Evolutionary conservation across 2,797 vertebrate genomes (phyloP), one percentile per base, ranked within the genome.

Genomic region (Acomys russatus): DNA sequence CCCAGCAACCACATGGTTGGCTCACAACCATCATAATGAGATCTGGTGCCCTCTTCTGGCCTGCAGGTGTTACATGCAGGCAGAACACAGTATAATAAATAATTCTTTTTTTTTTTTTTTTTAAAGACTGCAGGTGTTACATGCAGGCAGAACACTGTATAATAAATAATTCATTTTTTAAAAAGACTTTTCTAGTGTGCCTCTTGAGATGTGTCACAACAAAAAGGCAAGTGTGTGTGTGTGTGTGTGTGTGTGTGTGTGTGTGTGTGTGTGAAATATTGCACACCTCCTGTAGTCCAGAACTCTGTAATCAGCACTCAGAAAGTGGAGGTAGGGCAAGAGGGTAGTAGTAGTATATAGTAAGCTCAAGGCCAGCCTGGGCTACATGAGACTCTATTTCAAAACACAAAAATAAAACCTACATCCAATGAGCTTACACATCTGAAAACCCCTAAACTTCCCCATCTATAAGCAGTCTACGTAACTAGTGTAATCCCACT

Each of bases 321-420:
- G 30, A 23, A 71, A 33, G 7, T 25, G 22, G 33, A 87, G 49
- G 66, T 30, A 64, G 25, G 38, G 20, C 80, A 5, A 20, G 30
- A 51, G 12, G 33, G 17, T 28, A 83, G 35, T 4, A 56, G 56
- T 18, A 5, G 66, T 17, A 38, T 9, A 35, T 38, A 56, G 85
- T 5, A 56, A 87, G 14, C 28, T 59, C 51, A 17, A 73, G 51
- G 23, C 38, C 30, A 89, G 30, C 59, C 87, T 64, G 59, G 28
- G 30, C 38, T 64, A 77, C 12, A 23, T 44, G 44, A 44, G 3
- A 44, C 44, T 44, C 4, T 44, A 44, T 44, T 74, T 88, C 74
- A 94, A 90, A 96, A 83, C 78, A 9, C 49, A 78, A 54, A 17
- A 78, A 63, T 91, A 78, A 83, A 6, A 33, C 28, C 28, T 59